Evolutionary conservation across 2,113 vertebrate species (phyloP), one percentile per base, ranked within the genome.

Genomic region (Eubucco bourcierii): DNA sequence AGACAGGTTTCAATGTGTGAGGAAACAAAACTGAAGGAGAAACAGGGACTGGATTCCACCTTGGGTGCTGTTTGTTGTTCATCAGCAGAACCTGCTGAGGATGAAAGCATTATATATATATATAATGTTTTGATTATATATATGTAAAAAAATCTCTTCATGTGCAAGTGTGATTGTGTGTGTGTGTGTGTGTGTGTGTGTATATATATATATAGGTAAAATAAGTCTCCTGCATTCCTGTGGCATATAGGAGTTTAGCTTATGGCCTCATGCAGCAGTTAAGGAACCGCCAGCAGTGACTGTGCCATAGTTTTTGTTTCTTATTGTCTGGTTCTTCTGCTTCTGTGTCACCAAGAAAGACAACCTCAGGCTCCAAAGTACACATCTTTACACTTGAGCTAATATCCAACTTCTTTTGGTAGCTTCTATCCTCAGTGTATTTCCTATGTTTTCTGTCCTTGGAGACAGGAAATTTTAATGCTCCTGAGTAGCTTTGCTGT

Each of bases 191-290:
- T 50, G 6, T 50, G 24, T 50, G 12, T 23, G 12, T 52, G 20
- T 10, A 52, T 52, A 24, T 50, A 12, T 50, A 50, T 50, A 12
- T 23, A 12, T 52, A 23, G 6, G 23, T 52, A 52, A 52, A 52
- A 52, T 52, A 52, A 47, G 21, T 47, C 8, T 9, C 1, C 14
- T 52, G 19, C 4, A 0, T 50, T 68, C 39, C 28, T 9, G 2
- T 60, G 71, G 24, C 23, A 7, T 15, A 11, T 2, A 13, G 63
- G 17, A 31, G 7, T 44, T 75, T 10, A 34, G 47, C 28, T 0
- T 5, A 2, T 20, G 13, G 7, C 37, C n/a, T 73, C 33, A 1
- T 25, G 81, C 56, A 41, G 61, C 17, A 25, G 63, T 56, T 20
- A 27, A 3, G 55, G 47, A 33, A 39, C 9, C 39, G 31, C 15